phyloP scores from a whole-genome alignment of 2,113 vertebrate genomes.

The Neogale vison region DNA sequence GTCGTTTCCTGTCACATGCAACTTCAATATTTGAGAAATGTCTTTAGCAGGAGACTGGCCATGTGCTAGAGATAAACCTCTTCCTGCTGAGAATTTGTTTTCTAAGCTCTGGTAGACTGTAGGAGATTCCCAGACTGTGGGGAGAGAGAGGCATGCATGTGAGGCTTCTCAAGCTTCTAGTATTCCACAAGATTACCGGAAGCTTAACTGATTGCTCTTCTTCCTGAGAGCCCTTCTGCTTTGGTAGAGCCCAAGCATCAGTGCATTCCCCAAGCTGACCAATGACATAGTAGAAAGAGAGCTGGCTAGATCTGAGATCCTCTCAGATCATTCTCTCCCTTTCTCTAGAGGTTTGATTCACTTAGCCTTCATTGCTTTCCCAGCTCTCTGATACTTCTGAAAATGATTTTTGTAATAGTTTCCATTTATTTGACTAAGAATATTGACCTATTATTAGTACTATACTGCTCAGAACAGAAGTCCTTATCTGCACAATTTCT shows the following conservation, averaged over 20 bases:
- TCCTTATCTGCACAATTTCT: not conserved
- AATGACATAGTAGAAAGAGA: not conserved
- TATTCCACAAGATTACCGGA: not conserved
- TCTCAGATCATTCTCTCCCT: not conserved
- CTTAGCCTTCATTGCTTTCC: not conserved
- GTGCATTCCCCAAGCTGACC: not conserved
- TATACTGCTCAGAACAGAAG: not conserved
- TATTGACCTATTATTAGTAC: not conserved
- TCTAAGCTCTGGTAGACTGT: not conserved
- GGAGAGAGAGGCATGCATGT: not conserved
- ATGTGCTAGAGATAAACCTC: not conserved
- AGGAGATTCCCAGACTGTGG: not conserved
- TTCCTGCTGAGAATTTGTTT: not conserved
- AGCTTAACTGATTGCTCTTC: not conserved
- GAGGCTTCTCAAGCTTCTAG: not conserved
- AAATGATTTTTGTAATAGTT: constrained; percentile 42
- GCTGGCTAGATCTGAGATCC: not conserved
- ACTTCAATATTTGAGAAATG: not conserved
- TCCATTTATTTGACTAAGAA: not conserved
- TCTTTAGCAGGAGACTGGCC: not conserved
- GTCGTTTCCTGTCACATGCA: not conserved
- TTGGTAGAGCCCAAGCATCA: not conserved
- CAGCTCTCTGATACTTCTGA: not conserved
- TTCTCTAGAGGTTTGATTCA: not conserved
- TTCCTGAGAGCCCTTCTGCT: not conserved